Conservation (phyloP, 2,113 vertebrate species). For the Zosterops borbonicus region DNA sequence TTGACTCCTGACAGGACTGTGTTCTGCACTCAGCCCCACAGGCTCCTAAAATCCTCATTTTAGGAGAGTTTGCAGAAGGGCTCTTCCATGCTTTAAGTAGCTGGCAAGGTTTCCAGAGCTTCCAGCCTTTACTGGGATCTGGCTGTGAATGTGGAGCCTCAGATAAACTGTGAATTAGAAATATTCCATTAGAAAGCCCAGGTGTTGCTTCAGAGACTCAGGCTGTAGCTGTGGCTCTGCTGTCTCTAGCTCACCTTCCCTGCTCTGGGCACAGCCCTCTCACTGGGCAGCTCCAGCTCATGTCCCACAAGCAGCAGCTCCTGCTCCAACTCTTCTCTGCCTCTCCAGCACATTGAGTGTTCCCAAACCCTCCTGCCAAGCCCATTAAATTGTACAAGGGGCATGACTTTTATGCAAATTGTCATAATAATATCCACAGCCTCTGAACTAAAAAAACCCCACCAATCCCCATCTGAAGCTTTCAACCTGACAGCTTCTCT, state of each 20-base stretch:
- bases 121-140: not conserved
- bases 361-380: not conserved
- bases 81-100: not conserved
- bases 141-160: not conserved
- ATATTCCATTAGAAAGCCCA: not conserved
- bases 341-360: fast-evolving
- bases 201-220: not conserved
- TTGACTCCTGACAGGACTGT: not conserved
- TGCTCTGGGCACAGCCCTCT: not conserved
- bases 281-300: fast-evolving
- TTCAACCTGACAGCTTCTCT: constrained; percentile 39
- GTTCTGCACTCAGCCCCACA: not conserved
- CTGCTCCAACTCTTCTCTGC: not conserved
- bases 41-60: not conserved
- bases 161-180: not conserved
- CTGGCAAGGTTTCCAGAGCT: not conserved
- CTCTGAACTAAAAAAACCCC: not conserved
- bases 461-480: not conserved
- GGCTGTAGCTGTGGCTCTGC: not conserved
- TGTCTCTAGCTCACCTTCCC: not conserved
- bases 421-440: constrained; percentile 22
- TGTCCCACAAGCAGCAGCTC: not conserved
- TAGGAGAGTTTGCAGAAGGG: not conserved
- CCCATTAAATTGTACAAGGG: not conserved
- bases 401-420: constrained; percentile 21